A percentile compares a stretch with the other conserved stretches of the same genome.
These are phyloP conservation scores for Nothura maculosa DNA, from an alignment of 2,797 vertebrate genomes.

Conservation along the genomic window DNA sequence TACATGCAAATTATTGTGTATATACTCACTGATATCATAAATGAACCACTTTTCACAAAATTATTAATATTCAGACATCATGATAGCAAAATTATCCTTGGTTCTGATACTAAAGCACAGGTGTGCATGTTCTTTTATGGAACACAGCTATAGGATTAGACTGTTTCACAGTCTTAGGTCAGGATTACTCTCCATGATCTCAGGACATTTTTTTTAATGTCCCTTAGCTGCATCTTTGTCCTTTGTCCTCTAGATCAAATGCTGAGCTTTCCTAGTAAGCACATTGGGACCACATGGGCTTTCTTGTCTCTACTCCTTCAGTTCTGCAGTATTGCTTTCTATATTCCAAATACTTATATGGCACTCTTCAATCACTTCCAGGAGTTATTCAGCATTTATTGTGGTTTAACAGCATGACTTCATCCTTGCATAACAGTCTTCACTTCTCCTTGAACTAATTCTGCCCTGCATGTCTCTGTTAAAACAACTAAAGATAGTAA, in stretches of 20 bases:
- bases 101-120: background rate
- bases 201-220: too few relatives aligned
- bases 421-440: background rate
- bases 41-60: background rate
- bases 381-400: background rate
- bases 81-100: background rate
- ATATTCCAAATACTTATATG: background rate
- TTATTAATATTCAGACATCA: slow-evolving; percentile 19
- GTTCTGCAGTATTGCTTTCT: background rate
- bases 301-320: background rate
- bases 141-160: background rate
- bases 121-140: fast-evolving
- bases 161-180: background rate
- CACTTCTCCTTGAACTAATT: background rate
- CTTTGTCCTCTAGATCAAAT: background rate
- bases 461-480: background rate
- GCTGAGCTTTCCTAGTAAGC: background rate
- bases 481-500: background rate
- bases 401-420: background rate
- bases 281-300: background rate
- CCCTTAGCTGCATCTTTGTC: background rate
- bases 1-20: background rate
- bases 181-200: background rate
- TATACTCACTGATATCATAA: background rate
- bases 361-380: background rate